Conservation (phyloP, 2,888 invertebrate species). For the Phlogophora meticulosa region DNA sequence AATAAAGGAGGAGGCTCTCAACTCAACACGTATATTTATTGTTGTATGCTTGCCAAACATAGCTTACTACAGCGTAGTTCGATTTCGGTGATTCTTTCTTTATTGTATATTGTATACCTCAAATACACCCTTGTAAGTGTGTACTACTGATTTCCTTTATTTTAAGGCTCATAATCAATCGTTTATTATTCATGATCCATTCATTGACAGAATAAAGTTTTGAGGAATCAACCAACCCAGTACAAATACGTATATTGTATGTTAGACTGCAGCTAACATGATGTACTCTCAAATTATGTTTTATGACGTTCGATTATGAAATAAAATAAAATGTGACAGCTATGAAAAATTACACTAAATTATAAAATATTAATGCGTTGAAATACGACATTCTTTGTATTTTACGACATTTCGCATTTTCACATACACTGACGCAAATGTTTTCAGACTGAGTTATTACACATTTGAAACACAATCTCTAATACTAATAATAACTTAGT, state of each 20-base stretch:
- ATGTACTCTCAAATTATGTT: background rate
- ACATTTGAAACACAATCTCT: slow-evolving; percentile 2
- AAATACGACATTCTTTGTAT: slow-evolving; percentile 9
- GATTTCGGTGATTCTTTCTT: too few relatives aligned
- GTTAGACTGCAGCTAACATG: background rate
- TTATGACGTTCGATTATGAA: background rate
- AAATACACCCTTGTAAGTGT: too few relatives aligned
- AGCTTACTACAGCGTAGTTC: too few relatives aligned
- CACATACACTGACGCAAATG: slow-evolving; percentile 16
- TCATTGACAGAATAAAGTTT: background rate
- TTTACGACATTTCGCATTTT: slow-evolving; percentile 21
- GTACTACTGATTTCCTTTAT: too few relatives aligned
- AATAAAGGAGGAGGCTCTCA: too few relatives aligned
- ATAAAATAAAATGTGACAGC: slow-evolving; percentile 23
- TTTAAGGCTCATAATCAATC: too few relatives aligned
- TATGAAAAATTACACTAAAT: slow-evolving; percentile 13
- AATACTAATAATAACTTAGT: slow-evolving; percentile 8
- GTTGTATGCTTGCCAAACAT: too few relatives aligned
- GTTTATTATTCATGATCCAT: background rate
- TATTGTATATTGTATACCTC: too few relatives aligned
- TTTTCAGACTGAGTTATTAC: slow-evolving; percentile 20
- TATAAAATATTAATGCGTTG: slow-evolving; percentile 15
- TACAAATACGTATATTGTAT: background rate
- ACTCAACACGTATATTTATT: too few relatives aligned
- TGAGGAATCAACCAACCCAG: background rate